A percentile compares a stretch with the other conserved stretches of the same genome.
phyloP scores from a whole-genome alignment of 2,797 vertebrate genomes.

The Poeciliopsis infans region DNA sequence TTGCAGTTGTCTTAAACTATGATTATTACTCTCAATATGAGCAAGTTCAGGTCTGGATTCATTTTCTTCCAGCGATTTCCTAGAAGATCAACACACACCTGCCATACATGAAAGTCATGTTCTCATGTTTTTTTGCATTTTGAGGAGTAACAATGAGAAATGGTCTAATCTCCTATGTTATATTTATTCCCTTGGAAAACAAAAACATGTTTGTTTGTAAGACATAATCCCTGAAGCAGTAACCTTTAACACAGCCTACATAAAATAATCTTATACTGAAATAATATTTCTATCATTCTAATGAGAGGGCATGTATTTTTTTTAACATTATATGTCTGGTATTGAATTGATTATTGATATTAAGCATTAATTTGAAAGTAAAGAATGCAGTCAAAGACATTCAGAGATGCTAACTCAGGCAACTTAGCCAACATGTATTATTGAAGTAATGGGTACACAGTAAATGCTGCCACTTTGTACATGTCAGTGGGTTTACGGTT shows the following conservation, averaged over 20 bases:
- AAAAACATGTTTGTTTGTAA: not conserved
- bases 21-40: not conserved
- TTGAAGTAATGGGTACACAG: conserved; percentile 10
- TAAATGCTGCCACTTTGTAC: conserved; percentile 15
- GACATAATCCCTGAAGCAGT: not conserved
- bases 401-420: conserved; percentile 27
- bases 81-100: not conserved
- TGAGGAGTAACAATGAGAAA: not conserved
- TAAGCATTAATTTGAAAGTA: conserved; percentile 32
- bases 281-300: not conserved
- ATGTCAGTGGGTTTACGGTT: conserved; percentile 50
- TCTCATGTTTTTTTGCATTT: not conserved
- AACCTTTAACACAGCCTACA: not conserved
- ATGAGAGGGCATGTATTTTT: conserved; percentile 3
- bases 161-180: not conserved
- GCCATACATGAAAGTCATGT: not conserved
- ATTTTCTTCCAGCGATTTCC: not conserved
- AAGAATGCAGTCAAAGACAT: conserved; percentile 36
- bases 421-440: conserved; percentile 49
- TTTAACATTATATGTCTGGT: conserved; percentile 36
- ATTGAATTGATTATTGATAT: conserved; percentile 51
- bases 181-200: not conserved
- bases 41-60: not conserved
- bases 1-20: not conserved
- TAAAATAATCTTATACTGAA: not conserved